A percentile compares a stretch with the other conserved stretches of the same genome.
These are phyloP conservation scores for Bolinopsis microptera DNA, from an alignment of 37 sponge, comb jelly and placozoan genomes.

Conservation along the genomic window DNA sequence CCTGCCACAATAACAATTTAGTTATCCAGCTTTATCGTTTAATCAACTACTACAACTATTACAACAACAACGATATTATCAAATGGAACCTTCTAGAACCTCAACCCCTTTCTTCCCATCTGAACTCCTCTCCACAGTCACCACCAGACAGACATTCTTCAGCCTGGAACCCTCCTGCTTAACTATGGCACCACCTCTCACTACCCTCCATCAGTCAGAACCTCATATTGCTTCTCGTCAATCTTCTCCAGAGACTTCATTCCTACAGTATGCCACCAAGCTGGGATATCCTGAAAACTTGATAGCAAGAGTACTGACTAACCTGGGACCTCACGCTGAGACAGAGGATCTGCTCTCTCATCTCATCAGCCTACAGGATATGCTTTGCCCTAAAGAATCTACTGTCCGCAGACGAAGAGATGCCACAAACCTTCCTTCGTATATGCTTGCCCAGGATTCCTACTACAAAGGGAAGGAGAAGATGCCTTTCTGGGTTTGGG, in stretches of 20 bases:
- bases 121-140: background rate
- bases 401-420: background rate
- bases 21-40: background rate
- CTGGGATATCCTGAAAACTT: slow-evolving; percentile 37
- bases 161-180: background rate
- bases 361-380: background rate
- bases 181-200: too few relatives aligned
- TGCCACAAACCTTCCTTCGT: background rate
- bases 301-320: background rate
- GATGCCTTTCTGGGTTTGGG: slow-evolving; percentile 62
- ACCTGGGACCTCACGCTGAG: background rate
- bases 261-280: slow-evolving; percentile 17
- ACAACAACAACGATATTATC: background rate
- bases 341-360: background rate
- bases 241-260: background rate
- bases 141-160: background rate
- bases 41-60: background rate
- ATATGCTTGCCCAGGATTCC: slow-evolving; percentile 45
- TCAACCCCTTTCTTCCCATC: background rate
- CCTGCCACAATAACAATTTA: background rate
- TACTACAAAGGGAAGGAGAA: slow-evolving; percentile 41
- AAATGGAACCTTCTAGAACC: background rate
- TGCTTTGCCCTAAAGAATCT: background rate
- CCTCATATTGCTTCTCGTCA: background rate
- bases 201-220: background rate